Conservation (phyloP, 1,140 invertebrate genomes). For the Chlorops oryzae region DNA sequence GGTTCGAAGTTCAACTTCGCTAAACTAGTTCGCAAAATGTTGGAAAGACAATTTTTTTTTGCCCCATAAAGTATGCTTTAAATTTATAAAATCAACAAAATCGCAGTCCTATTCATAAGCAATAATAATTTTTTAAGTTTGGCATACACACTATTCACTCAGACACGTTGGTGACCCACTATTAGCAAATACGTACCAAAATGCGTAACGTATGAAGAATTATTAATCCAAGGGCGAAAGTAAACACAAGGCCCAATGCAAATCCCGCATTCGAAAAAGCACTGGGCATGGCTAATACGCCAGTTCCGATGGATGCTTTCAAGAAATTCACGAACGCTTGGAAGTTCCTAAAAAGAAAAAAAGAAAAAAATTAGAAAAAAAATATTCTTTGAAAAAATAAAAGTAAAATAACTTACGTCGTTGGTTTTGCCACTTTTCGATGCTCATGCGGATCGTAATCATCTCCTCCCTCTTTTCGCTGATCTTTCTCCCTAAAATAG, state of each 20-base stretch:
- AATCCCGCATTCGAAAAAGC: slow-evolving; percentile 67
- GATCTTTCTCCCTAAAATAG: neutral
- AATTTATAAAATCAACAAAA: too few species aligned
- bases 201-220: slow-evolving; percentile 64
- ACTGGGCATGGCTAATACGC: slow-evolving; percentile 74
- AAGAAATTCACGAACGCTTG: slow-evolving; percentile 64
- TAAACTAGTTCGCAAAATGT: too few species aligned
- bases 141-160: too few species aligned
- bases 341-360: slow-evolving; percentile 51
- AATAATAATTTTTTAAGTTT: too few species aligned
- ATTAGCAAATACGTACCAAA: slow-evolving; percentile 50
- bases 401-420: slow-evolving; percentile 56
- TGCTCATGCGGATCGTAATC: slow-evolving; percentile 61
- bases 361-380: neutral
- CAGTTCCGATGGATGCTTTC: slow-evolving; percentile 70
- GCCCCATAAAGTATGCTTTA: too few species aligned
- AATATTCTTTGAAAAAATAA: slow-evolving; percentile 1
- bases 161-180: too few species aligned
- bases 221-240: slow-evolving; percentile 55
- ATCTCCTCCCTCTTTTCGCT: slow-evolving; percentile 32
- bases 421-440: slow-evolving; percentile 62
- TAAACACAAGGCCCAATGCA: slow-evolving; percentile 55
- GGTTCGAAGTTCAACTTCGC: too few species aligned
- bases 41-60: too few species aligned
- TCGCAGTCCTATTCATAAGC: too few species aligned